Evolutionary conservation across 2,797 vertebrate genomes (phyloP).

Genomic region (Morus bassanus): DNA sequence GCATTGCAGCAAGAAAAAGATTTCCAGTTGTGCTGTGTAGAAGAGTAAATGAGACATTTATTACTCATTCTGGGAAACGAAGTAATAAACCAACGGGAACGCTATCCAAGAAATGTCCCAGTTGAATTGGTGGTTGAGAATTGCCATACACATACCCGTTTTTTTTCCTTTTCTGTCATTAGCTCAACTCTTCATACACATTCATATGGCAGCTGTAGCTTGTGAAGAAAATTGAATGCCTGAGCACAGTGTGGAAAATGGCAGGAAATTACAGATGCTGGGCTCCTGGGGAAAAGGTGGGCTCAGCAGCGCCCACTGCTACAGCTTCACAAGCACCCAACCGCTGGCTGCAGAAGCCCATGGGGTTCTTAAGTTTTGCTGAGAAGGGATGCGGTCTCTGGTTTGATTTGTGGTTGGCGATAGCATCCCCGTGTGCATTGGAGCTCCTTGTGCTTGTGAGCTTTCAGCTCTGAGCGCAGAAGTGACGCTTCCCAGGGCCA

Average conservation of each 20-base stretch:
- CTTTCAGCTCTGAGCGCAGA: not conserved
- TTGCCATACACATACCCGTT: too few species aligned
- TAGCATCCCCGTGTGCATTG: fast-evolving
- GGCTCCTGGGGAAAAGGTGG: not conserved
- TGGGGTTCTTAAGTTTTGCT: not conserved
- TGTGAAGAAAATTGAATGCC: not conserved
- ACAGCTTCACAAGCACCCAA: not conserved
- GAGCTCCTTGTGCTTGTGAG: not conserved
- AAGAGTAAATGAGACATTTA: not conserved
- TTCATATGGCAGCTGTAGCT: not conserved
- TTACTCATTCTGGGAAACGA: not conserved
- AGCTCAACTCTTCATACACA: not conserved
- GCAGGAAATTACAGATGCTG: not conserved
- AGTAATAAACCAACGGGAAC: not conserved
- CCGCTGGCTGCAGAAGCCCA: not conserved
- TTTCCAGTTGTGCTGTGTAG: not conserved
- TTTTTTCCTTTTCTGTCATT: not conserved
- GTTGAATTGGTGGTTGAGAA: not conserved
- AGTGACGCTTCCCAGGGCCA: not conserved
- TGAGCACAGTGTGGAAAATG: not conserved
- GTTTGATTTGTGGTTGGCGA: not conserved
- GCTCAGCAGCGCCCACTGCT: not conserved
- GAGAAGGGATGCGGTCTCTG: not conserved
- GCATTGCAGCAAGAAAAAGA: not conserved
- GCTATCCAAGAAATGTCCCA: not conserved